These are phyloP conservation scores for Diplodus sargus DNA, from an alignment of 2,797 vertebrate genomes.

Conservation along the genomic window DNA sequence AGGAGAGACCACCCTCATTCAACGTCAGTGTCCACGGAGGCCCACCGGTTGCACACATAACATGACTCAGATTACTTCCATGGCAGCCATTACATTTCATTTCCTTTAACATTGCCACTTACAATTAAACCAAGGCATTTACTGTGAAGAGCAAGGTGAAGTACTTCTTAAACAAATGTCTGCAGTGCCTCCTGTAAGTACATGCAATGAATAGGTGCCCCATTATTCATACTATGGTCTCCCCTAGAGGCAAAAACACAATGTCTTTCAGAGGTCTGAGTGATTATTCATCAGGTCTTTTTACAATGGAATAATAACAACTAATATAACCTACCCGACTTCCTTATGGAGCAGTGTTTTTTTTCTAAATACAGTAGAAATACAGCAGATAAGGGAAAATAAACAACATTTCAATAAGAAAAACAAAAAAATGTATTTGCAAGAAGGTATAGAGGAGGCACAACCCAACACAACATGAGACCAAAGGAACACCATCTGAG, in stretches of 20 bases:
- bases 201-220: not conserved
- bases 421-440: too few relatives aligned
- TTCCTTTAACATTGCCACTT: not conserved
- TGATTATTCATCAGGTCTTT: not conserved
- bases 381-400: too few relatives aligned
- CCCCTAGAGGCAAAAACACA: not conserved
- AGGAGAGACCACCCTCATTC: constrained; percentile 85
- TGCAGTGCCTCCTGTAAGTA: not conserved
- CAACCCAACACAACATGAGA: not conserved
- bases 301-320: too few relatives aligned
- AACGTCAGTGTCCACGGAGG: constrained; percentile 58
- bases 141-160: not conserved
- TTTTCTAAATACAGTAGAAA: too few relatives aligned
- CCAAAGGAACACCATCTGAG: not conserved
- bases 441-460: not conserved
- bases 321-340: too few relatives aligned
- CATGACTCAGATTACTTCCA: not conserved
- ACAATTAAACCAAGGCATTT: not conserved
- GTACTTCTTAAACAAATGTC: not conserved
- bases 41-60: not conserved
- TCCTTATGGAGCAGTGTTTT: too few relatives aligned
- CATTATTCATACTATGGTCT: not conserved
- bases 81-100: not conserved
- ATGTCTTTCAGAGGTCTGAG: not conserved
- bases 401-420: too few relatives aligned